These are phyloP conservation scores for Lepus europaeus DNA, from an alignment of 2,113 vertebrate genomes.

Conservation along the genomic window DNA sequence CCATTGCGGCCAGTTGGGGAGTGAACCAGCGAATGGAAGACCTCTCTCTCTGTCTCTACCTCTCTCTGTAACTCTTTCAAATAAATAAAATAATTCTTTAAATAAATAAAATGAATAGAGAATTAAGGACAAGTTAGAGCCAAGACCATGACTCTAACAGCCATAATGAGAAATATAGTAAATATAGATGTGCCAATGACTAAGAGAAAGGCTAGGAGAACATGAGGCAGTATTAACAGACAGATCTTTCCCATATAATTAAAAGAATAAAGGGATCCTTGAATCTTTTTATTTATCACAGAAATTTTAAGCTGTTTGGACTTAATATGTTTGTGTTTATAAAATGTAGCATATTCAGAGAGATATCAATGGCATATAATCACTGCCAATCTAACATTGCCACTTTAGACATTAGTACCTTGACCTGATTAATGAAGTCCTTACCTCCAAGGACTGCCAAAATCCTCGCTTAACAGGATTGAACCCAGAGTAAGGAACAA, in stretches of 20 bases:
- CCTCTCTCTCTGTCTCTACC: too few species aligned
- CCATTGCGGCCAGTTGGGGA: too few species aligned
- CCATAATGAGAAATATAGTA: neutral
- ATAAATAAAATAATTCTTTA: too few species aligned
- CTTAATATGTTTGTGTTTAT: conserved; percentile 8
- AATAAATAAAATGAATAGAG: neutral
- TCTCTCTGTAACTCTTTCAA: too few species aligned
- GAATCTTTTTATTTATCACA: neutral
- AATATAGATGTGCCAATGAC: neutral
- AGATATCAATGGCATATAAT: neutral
- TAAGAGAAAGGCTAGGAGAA: neutral
- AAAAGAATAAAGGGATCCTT: neutral
- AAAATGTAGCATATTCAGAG: neutral
- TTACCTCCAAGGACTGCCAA: neutral
- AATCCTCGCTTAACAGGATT: neutral
- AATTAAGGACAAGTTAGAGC: neutral
- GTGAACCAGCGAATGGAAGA: too few species aligned
- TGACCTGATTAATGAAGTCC: neutral
- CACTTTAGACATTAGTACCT: neutral
- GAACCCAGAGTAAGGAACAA: neutral
- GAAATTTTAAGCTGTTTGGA: conserved; percentile 30
- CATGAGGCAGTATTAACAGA: neutral
- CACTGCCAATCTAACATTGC: neutral
- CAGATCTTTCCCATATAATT: neutral
- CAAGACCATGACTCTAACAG: neutral